A percentile compares a stretch with the other conserved stretches of the same genome.
phyloP scores from a whole-genome alignment of 2,888 invertebrate species.

The Acheta domesticus region DNA sequence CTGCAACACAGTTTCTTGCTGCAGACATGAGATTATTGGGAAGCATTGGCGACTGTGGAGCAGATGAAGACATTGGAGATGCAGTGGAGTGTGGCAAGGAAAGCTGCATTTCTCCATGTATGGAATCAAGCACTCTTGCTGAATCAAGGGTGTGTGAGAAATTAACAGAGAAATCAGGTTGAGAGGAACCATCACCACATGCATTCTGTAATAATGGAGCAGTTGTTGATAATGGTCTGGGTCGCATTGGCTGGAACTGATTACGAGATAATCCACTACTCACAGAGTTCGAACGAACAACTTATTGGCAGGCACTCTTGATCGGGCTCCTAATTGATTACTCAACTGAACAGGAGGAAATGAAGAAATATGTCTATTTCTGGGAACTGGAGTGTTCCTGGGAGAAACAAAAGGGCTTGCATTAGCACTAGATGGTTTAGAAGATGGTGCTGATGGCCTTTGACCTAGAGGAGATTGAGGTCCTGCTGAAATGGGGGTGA shows the following conservation, averaged over 20 bases:
- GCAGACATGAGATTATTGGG: background rate
- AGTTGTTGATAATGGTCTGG: conserved; percentile 25
- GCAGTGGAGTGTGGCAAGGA: conserved; percentile 20
- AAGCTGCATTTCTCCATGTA: background rate
- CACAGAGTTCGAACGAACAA: conserved; percentile 34
- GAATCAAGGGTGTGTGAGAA: background rate
- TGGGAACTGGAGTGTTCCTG: conserved; percentile 67
- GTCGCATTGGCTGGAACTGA: conserved; percentile 23
- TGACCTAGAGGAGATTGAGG: conserved; percentile 61
- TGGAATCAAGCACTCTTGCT: background rate
- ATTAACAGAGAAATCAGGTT: too few relatives aligned
- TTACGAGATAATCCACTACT: conserved; percentile 25
- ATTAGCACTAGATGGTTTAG: conserved; percentile 63
- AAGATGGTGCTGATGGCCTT: conserved; percentile 48
- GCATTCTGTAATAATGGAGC: conserved; percentile 3
- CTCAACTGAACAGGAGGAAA: conserved; percentile 24
- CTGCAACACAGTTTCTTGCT: background rate
- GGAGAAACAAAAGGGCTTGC: conserved; percentile 82
- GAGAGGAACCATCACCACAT: background rate
- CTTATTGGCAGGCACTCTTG: conserved; percentile 24
- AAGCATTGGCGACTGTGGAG: conserved; percentile 35
- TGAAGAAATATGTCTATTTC: conserved; percentile 42
- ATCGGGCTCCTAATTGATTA: conserved; percentile 18
- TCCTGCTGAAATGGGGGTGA: conserved; percentile 82
- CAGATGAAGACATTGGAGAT: conserved; percentile 34